Conservation (phyloP, 1,140 invertebrate genomes). For the Dufourea novaeangliae region DNA sequence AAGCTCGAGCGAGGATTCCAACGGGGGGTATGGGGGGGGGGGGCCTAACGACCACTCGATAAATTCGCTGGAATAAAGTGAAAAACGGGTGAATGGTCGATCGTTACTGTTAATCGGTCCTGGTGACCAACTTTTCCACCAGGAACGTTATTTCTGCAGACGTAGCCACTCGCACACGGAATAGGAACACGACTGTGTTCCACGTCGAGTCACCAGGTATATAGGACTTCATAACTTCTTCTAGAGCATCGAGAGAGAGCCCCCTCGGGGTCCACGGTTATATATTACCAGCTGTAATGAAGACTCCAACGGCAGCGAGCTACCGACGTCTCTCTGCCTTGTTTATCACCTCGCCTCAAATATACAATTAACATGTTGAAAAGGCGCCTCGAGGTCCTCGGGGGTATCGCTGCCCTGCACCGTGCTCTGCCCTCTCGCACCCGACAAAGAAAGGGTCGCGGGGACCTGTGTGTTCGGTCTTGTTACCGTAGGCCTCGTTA, state of each 20-base stretch:
- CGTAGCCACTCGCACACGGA: background rate
- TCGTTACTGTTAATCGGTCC: conserved; percentile 4
- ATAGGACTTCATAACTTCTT: conserved; percentile 58
- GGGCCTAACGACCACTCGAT: background rate
- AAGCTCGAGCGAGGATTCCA: background rate
- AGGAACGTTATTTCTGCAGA: conserved; percentile 5
- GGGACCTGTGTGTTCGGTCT: conserved; percentile 3
- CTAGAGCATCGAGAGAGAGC: conserved; percentile 50
- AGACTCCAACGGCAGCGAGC: conserved; percentile 63
- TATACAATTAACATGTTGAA: conserved; percentile 74
- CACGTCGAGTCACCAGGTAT: conserved; percentile 53
- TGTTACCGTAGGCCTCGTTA: conserved; percentile 43
- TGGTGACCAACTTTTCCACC: background rate
- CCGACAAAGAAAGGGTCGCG: conserved; percentile 34
- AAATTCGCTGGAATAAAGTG: background rate
- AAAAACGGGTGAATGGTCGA: background rate
- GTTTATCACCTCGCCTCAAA: conserved; percentile 70
- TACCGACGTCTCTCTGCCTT: conserved; percentile 62
- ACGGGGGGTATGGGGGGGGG: no score
- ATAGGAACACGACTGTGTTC: background rate
- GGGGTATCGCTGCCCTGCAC: conserved; percentile 12
- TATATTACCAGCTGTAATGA: conserved; percentile 70
- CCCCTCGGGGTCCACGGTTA: conserved; percentile 59
- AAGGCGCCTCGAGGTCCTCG: conserved; percentile 48
- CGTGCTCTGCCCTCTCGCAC: background rate